Conservation (phyloP, 2,113 vertebrate species). For the Gymnorhina tibicen region DNA sequence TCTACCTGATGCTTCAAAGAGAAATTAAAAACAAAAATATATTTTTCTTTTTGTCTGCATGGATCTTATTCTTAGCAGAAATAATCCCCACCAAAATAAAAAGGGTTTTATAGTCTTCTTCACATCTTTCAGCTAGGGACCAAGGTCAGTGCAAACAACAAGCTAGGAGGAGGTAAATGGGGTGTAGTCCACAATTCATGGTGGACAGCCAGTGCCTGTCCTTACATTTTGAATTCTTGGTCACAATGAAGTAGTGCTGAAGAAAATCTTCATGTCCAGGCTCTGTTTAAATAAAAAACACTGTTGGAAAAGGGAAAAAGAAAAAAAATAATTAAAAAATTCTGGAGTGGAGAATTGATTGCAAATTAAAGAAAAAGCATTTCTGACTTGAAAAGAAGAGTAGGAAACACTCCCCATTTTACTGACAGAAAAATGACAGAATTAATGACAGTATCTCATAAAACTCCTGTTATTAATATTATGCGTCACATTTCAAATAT, state of each 20-base stretch:
- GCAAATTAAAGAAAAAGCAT: neutral
- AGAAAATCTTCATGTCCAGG: neutral
- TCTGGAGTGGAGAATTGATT: neutral
- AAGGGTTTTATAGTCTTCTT: neutral
- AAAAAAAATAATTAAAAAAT: neutral
- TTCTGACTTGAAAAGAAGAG: neutral
- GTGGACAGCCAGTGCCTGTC: neutral
- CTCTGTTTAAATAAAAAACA: neutral
- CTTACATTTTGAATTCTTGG: neutral
- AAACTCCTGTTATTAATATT: neutral
- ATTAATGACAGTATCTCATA: neutral
- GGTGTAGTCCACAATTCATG: neutral
- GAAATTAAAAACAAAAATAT: neutral
- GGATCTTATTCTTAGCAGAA: neutral
- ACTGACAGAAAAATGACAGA: neutral
- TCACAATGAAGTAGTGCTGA: neutral
- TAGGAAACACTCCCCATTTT: neutral
- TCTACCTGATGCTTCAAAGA: neutral
- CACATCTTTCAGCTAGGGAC: neutral
- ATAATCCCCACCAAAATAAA: neutral
- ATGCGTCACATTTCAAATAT: neutral
- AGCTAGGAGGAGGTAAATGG: neutral
- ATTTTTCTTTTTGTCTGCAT: neutral
- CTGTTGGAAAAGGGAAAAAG: rapidly evolving
- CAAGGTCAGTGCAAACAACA: neutral